Base-by-base conservation (phyloP, 2,888 invertebrate species). In the Mycalesis mineus region DNA sequence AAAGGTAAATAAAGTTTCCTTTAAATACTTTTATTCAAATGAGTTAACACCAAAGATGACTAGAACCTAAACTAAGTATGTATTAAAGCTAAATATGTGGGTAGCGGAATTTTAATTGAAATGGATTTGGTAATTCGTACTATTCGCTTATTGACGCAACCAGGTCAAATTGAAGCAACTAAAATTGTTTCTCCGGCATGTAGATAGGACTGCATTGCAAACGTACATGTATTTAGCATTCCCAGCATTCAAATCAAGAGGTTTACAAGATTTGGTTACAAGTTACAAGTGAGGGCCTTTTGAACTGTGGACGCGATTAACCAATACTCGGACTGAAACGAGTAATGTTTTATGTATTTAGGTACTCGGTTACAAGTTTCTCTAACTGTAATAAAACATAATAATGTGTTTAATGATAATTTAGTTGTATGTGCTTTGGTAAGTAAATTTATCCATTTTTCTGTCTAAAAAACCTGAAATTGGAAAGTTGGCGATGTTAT, bases 211-310 rank as follows among this genome's bases (percentile, higher is more conserved):
- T 39, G 22, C 49, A 51, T 51, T 51, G 51, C 51, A 51, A 51
- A n/a, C 29, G 51, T 40, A 44, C 41, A 42, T 39, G 39, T 47
- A 44, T 37, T 29, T 37, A 50, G 40, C 51, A 51, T 51, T 51
- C 51, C 40, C 29, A 40, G 51, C 40, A 51, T 51, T 51, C 51
- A 15, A 55, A 55, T 22, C 55, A 29, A 48, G 41, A 55, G 47
- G 22, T 40, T 55, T 48, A 55, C 48, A 48, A 48, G 55, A 40
- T 48, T 48, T 41, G 55, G 40, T 55, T 48, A 48, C 55, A 48
- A 41, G 28, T 40, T 41, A 48, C 55, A 48, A 48, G 17, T 39
- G 49, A 41, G 40, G 51, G 51, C 29, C 40, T 28, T 51, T 51
- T 51, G 40, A 41, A 41, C 51, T 41, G 51, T 51, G 29, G 50